Evolutionary conservation across 2,888 invertebrate genomes (phyloP).

Genomic region (Iphiclides podalirius): DNA sequence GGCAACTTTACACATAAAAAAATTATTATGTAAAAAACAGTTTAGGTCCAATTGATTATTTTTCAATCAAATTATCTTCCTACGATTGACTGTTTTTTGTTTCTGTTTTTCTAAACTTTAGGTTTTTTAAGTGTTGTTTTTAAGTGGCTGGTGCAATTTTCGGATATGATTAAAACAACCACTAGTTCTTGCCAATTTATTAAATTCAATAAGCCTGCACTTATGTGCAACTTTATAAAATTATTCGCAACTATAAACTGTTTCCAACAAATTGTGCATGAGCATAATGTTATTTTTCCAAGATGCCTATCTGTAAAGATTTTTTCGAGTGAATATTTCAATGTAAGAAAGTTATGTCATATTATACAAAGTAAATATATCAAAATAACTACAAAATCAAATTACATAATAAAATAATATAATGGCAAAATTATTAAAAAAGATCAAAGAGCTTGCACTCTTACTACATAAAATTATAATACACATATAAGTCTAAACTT

Average conservation of each 20-base stretch:
- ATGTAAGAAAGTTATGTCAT: conserved; percentile 20
- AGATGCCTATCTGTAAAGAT: conserved; percentile 8
- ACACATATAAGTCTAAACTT: conserved; percentile 38
- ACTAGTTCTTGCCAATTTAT: conserved; percentile 51
- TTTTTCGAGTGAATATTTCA: background rate
- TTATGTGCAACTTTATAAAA: conserved; percentile 66
- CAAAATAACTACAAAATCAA: conserved; percentile 30
- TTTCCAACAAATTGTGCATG: conserved; percentile 66
- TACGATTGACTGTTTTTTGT: too few relatives aligned
- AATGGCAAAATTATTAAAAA: conserved; percentile 39
- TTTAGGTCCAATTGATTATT: too few relatives aligned
- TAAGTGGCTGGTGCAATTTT: too few relatives aligned
- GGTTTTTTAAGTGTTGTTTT: too few relatives aligned
- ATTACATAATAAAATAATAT: conserved; percentile 35
- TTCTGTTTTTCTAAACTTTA: too few relatives aligned
- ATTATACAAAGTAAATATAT: conserved; percentile 31
- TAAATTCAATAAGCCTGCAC: conserved; percentile 66
- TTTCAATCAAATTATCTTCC: too few relatives aligned
- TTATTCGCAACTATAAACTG: conserved; percentile 54
- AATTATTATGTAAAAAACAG: too few relatives aligned
- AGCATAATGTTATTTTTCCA: conserved; percentile 41
- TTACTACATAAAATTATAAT: conserved; percentile 27
- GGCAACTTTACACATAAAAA: too few relatives aligned
- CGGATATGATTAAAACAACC: conserved; percentile 6
- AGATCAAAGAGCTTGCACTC: conserved; percentile 31